Percentiles rank a stretch among this genome's conserved stretches.
These are phyloP conservation scores for Pomatorhinus ruficollis DNA, from an alignment of 2,113 vertebrate species.

Conservation along the genomic window DNA sequence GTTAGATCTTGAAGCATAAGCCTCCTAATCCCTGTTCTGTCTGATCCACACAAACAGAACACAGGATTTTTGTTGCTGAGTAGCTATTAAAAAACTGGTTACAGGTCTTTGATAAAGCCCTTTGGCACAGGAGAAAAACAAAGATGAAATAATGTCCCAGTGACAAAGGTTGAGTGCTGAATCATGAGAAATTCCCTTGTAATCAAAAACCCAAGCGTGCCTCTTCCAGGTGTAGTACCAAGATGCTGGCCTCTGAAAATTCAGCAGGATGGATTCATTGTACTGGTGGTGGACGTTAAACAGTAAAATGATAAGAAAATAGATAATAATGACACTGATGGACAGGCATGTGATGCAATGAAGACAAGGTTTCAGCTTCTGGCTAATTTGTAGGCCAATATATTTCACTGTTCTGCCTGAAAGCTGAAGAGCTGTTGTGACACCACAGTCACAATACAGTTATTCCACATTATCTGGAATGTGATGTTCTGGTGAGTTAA, in stretches of 20 bases:
- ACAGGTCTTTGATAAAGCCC: not conserved
- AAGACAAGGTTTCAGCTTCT: not conserved
- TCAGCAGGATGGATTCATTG: not conserved
- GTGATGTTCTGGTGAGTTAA: slow-evolving; percentile 47
- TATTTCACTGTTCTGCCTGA: not conserved
- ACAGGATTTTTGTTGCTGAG: not conserved
- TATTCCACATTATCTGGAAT: slow-evolving; percentile 63
- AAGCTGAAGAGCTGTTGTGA: not conserved
- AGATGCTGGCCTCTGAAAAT: not conserved
- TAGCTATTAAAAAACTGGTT: not conserved
- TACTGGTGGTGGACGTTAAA: not conserved
- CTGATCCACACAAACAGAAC: not conserved
- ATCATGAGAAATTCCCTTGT: not conserved
- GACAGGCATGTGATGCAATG: not conserved
- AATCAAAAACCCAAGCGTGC: not conserved
- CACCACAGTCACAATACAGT: slow-evolving; percentile 19
- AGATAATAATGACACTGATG: not conserved
- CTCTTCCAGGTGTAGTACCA: not conserved
- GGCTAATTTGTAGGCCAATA: not conserved
- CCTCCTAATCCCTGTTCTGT: not conserved
- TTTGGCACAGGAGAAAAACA: not conserved
- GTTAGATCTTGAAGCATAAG: not conserved
- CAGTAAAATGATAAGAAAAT: not conserved
- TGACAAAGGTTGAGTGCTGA: not conserved
- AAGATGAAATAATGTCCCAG: not conserved